Percentiles rank a stretch among this genome's conserved stretches.
Evolutionary conservation across 1,140 invertebrate species (phyloP).

Genomic region (Magallana ariakensis): DNA sequence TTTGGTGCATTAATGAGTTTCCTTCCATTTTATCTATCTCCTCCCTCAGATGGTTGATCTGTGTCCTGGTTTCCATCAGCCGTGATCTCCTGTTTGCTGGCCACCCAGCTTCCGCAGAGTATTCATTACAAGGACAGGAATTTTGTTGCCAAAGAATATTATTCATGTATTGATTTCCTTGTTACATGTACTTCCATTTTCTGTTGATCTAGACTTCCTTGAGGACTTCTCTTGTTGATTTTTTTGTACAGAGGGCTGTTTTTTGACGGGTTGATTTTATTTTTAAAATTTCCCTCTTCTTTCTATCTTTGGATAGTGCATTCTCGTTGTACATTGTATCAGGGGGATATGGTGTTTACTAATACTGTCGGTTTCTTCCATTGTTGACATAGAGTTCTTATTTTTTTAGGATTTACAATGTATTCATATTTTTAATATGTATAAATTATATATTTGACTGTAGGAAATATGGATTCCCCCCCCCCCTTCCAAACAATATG

Average conservation of each 20-base stretch:
- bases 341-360: no score
- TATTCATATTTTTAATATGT: neutral
- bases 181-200: slow-evolving; percentile 14
- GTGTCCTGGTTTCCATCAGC: neutral
- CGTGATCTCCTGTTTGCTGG: neutral
- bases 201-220: slow-evolving; percentile 21
- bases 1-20: no score
- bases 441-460: slow-evolving; percentile 18
- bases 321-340: no score
- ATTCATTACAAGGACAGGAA: slow-evolving; percentile 14
- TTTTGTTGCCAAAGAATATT: slow-evolving; percentile 30
- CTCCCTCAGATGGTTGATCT: neutral
- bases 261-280: neutral
- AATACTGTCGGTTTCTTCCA: slow-evolving; percentile 11
- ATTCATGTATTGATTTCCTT: neutral
- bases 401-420: slow-evolving; percentile 34
- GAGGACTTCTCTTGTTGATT: neutral
- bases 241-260: slow-evolving; percentile 23
- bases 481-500: no score
- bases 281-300: neutral
- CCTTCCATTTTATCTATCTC: no score
- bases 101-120: neutral
- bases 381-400: slow-evolving; percentile 19
- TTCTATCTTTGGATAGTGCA: neutral
- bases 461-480: neutral